These are phyloP conservation scores for Tanytarsus gracilentus DNA, from an alignment of 2,888 invertebrate genomes.

Conservation along the genomic window DNA sequence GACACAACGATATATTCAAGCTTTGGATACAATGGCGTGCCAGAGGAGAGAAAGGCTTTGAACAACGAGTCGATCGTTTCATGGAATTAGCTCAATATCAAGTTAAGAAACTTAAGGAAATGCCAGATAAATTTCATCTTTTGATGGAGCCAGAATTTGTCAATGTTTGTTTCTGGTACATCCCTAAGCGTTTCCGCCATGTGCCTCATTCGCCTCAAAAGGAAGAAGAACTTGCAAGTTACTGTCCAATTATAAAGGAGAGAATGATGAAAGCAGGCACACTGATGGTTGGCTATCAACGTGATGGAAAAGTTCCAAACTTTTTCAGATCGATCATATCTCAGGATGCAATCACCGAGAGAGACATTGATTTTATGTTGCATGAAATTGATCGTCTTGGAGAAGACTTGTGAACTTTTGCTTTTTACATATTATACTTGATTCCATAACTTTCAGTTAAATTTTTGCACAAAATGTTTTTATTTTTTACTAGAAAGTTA, in stretches of 20 bases:
- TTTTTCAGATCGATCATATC: conserved; percentile 20
- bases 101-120: conserved; percentile 41
- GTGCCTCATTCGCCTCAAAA: conserved; percentile 42
- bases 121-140: conserved; percentile 44
- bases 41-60: conserved; percentile 48
- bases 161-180: conserved; percentile 62
- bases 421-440: too few relatives aligned
- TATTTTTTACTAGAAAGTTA: too few relatives aligned
- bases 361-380: conserved; percentile 13
- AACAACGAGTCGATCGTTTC: conserved; percentile 50
- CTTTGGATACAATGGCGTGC: conserved; percentile 99
- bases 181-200: conserved; percentile 46
- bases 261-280: conserved; percentile 25
- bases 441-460: too few relatives aligned
- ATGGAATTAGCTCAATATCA: conserved; percentile 51
- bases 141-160: conserved; percentile 50
- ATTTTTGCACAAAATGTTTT: background rate
- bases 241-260: conserved; percentile 13
- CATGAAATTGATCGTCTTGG: conserved; percentile 14
- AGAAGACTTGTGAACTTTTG: background rate
- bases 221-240: conserved; percentile 39
- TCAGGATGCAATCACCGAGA: conserved; percentile 6
- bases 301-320: conserved; percentile 5
- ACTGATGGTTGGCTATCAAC: conserved; percentile 18
- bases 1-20: conserved; percentile 99